Conservation (phyloP, 2,797 vertebrate species). For the Brachymystax lenok region DNA sequence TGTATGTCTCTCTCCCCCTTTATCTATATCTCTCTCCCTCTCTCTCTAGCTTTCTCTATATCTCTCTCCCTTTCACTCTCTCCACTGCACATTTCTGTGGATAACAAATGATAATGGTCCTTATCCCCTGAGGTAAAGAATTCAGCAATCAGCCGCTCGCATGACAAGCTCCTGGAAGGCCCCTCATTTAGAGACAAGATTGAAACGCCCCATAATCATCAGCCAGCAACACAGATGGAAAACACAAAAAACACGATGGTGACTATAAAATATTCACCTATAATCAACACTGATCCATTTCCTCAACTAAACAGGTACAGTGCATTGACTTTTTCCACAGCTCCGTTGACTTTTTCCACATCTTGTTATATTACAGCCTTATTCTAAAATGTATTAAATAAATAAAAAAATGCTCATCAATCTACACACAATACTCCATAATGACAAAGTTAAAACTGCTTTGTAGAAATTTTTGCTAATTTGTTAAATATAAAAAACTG, state of each 20-base stretch:
- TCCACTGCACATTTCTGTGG: conserved; percentile 57
- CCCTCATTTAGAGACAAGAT: conserved; percentile 55
- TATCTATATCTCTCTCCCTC: not conserved
- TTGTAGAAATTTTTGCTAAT: too few species aligned
- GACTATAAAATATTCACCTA: conserved; percentile 38
- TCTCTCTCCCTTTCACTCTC: conserved; percentile 27
- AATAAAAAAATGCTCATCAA: too few species aligned
- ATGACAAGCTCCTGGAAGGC: conserved; percentile 56
- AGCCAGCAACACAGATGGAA: conserved; percentile 30
- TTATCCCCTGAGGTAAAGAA: conserved; percentile 66
- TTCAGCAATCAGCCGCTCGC: conserved; percentile 68
- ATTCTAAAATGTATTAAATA: too few species aligned
- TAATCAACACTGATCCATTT: not conserved
- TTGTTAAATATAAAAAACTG: too few species aligned
- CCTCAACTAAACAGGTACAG: too few species aligned
- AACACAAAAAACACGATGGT: conserved; percentile 50
- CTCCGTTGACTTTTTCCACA: too few species aligned
- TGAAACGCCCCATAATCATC: conserved; percentile 61
- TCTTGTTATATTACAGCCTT: too few species aligned
- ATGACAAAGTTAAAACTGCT: too few species aligned
- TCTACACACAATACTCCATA: too few species aligned
- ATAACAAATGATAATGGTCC: conserved; percentile 73
- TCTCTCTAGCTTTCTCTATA: too few species aligned
- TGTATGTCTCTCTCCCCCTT: not conserved
- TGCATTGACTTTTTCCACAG: too few species aligned